Base-by-base conservation (phyloP, 2,797 vertebrate species). In the Adrianichthys oophorus region DNA sequence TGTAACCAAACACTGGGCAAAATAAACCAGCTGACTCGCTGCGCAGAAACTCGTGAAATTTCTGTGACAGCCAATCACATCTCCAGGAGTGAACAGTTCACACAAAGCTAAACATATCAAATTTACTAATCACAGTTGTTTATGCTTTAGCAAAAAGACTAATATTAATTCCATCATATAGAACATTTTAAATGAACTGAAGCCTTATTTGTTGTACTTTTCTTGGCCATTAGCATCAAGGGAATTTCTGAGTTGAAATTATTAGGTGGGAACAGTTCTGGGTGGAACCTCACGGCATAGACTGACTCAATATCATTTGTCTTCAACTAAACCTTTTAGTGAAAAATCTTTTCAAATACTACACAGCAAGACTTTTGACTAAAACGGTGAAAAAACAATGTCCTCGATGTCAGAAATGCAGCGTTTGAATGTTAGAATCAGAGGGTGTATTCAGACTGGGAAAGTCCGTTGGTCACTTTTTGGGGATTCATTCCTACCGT, bases 121-220 rank as follows among this genome's bases (percentile, higher is more conserved):
- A 69, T 37, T 12, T 64, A 51, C 41, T 41, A 68, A 56, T 42
- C 49, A 57, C 50, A 49, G 15, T 7, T 71, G 54, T 68, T 70
- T 61, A 69, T 48, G 8, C 56, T 56, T 60, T 48, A 44, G 17
- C 19, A 16, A 23, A 19, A 15, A 52, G 6, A 42, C 53, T 42
- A 46, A 18, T 46, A 16, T 40, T 4, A 15, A 68, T 42, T 57
- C 7, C 14, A 56, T 59, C 26, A 44, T 6, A 50, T 61, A 43
- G 65, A 62, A 75, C 48, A 70, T 80, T 75, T 69, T 66, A 21
- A 72, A 2, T 50, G 18, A 32, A 63, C 7, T 56, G 23, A 72
- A 65, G 57, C 37, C 26, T 7, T 62, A 48, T 71, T 76, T 65
- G 48, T 63, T 59, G 48, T 29, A 42, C 1, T 59, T 65, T 71